Conservation (phyloP, 2,888 invertebrate species). For the Cheilosia vulpina region DNA sequence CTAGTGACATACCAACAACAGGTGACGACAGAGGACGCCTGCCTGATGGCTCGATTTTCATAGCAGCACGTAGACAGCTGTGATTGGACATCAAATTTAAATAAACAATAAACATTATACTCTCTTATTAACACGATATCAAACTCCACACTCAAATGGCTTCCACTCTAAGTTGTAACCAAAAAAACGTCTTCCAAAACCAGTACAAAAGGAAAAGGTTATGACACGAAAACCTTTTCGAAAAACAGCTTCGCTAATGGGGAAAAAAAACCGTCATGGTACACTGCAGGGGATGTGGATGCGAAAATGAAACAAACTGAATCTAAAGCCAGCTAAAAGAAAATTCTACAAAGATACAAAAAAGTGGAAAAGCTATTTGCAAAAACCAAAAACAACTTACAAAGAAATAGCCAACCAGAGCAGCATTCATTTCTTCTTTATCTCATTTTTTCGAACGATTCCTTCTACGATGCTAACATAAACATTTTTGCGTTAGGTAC, state of each 20-base stretch:
- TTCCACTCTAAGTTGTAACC: neutral
- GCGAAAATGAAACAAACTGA: constrained; percentile 19
- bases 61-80: too few relatives aligned
- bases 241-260: constrained; percentile 1
- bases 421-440: constrained; percentile 16
- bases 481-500: constrained; percentile 27
- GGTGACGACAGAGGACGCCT: too few relatives aligned
- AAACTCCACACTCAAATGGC: neutral
- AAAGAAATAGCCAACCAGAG: constrained; percentile 6
- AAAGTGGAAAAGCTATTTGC: constrained; percentile 20
- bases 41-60: too few relatives aligned
- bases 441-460: constrained; percentile 13
- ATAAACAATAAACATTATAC: too few relatives aligned
- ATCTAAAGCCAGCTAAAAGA: constrained; percentile 18
- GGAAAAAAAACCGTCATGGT: neutral
- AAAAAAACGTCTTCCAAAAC: neutral
- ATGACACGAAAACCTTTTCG: constrained; percentile 5
- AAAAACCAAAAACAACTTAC: neutral
- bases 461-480: constrained; percentile 17
- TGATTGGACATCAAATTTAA: too few relatives aligned
- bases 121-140: neutral
- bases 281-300: neutral
- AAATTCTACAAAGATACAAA: constrained; percentile 28
- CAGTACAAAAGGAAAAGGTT: neutral
- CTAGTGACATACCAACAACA: too few relatives aligned